A percentile compares a stretch with the other conserved stretches of the same genome.
phyloP scores from a whole-genome alignment of 1,140 invertebrate genomes.

The Hypsibius dujardini region DNA sequence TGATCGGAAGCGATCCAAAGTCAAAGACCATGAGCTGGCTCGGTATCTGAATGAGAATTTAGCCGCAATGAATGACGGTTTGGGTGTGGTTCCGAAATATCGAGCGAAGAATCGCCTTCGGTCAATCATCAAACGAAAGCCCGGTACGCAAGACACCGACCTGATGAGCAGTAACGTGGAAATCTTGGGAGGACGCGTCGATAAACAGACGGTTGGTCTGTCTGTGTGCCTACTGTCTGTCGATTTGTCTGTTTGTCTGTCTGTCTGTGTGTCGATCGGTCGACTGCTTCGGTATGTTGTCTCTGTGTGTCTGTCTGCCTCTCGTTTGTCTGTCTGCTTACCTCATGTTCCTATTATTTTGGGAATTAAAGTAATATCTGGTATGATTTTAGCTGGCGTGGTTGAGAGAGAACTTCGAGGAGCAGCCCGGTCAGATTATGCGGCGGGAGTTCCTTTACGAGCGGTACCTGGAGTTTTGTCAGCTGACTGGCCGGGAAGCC shows the following conservation, averaged over 20 bases:
- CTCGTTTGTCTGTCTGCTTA: no score
- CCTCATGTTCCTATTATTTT: no score
- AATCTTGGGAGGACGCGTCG: conserved; percentile 3
- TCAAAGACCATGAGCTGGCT: neutral
- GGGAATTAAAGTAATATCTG: no score
- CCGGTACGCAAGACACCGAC: conserved; percentile 14
- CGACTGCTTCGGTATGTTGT: no score
- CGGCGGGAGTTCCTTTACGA: conserved; percentile 14
- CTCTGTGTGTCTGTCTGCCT: no score
- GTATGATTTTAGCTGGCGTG: conserved; percentile 7
- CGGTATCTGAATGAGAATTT: neutral
- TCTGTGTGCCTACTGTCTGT: no score
- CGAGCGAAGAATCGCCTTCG: conserved; percentile 11
- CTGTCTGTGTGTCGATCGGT: no score
- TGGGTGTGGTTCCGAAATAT: neutral
- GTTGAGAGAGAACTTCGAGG: conserved; percentile 12
- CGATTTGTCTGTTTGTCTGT: no score
- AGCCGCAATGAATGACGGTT: neutral
- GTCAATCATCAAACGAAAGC: conserved; percentile 7
- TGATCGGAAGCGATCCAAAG: neutral
- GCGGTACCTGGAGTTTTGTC: conserved; percentile 12
- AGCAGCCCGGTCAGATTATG: conserved; percentile 12
- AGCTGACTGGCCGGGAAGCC: neutral
- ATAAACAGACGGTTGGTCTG: conserved; percentile 9
- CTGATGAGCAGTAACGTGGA: conserved; percentile 15